A percentile compares a stretch with the other conserved stretches of the same genome.
Evolutionary conservation across 2,113 vertebrate genomes (phyloP).

Genomic region (Antennarius striatus): DNA sequence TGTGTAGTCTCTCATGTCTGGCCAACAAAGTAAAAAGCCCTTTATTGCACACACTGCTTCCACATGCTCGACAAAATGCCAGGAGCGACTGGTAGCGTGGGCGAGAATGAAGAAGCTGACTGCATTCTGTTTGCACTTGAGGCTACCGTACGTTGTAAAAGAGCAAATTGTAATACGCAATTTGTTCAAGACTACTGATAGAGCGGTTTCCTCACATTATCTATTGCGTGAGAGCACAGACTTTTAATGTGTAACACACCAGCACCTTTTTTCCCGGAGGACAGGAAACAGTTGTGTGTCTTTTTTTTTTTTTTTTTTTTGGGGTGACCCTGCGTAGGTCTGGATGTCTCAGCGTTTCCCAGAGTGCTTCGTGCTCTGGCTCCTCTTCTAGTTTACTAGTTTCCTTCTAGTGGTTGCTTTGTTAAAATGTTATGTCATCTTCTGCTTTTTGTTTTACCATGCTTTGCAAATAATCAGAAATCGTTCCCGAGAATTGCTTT

Average conservation of each 20-base stretch:
- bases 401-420: constrained; percentile 16
- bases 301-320: constrained; percentile 11
- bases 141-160: neutral
- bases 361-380: constrained; percentile 16
- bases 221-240: neutral
- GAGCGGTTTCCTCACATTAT: constrained; percentile 1
- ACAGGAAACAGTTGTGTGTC: constrained; percentile 27
- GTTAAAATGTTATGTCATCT: constrained; percentile 44
- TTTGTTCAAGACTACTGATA: neutral
- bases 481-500: constrained; percentile 23
- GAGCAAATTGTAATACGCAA: constrained; percentile 9
- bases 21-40: constrained; percentile 51
- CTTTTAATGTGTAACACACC: constrained; percentile 12
- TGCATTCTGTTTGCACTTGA: neutral
- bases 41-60: constrained; percentile 57
- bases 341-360: neutral
- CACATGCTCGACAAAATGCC: constrained; percentile 55
- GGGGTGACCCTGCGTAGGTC: constrained; percentile 19
- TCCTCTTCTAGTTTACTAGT: constrained; percentile 17
- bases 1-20: constrained; percentile 58
- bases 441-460: constrained; percentile 25
- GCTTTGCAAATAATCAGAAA: constrained; percentile 45
- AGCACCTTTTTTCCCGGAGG: constrained; percentile 9
- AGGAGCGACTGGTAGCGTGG: constrained; percentile 23
- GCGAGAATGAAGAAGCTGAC: constrained; percentile 19